phyloP scores from a whole-genome alignment of 2,113 vertebrate species.

The Serilophus lunatus region DNA sequence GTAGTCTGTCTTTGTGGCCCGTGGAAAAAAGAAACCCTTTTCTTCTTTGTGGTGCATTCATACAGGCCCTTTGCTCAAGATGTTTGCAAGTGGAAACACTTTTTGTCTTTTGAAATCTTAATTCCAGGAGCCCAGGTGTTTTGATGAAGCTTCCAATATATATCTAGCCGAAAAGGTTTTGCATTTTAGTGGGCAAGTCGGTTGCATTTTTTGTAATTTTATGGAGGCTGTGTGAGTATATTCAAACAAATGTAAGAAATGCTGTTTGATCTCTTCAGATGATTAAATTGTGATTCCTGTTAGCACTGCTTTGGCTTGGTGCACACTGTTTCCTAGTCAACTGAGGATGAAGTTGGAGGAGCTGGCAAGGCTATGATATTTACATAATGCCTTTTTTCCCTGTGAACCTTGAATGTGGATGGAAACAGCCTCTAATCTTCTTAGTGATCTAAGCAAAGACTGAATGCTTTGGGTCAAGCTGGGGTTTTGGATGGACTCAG shows the following conservation, averaged over 20 bases:
- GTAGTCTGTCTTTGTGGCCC: slow-evolving; percentile 5
- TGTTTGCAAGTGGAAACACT: neutral
- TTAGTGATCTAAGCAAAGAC: slow-evolving; percentile 52
- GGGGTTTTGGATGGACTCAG: neutral
- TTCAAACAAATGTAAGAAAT: slow-evolving; percentile 10
- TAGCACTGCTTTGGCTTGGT: slow-evolving; percentile 10
- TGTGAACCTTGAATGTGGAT: slow-evolving; percentile 50
- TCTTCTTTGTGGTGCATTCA: neutral
- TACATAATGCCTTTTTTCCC: slow-evolving; percentile 51
- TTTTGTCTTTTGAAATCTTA: slow-evolving; percentile 12
- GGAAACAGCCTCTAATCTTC: slow-evolving; percentile 57
- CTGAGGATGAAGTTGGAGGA: slow-evolving; percentile 37
- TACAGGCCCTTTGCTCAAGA: neutral
- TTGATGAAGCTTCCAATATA: neutral
- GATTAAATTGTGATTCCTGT: slow-evolving; percentile 18
- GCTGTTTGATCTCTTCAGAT: slow-evolving; percentile 27
- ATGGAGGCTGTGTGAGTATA: neutral
- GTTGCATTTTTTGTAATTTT: neutral
- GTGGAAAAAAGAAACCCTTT: slow-evolving; percentile 24
- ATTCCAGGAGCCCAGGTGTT: neutral
- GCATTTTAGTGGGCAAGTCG: neutral
- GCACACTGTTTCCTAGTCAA: slow-evolving; percentile 11
- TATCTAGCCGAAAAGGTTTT: neutral
- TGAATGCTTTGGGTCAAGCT: slow-evolving; percentile 53
- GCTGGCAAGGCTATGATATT: slow-evolving; percentile 45